phyloP scores from a whole-genome alignment of 2,888 invertebrate species.

The Galerucella calmariensis region DNA sequence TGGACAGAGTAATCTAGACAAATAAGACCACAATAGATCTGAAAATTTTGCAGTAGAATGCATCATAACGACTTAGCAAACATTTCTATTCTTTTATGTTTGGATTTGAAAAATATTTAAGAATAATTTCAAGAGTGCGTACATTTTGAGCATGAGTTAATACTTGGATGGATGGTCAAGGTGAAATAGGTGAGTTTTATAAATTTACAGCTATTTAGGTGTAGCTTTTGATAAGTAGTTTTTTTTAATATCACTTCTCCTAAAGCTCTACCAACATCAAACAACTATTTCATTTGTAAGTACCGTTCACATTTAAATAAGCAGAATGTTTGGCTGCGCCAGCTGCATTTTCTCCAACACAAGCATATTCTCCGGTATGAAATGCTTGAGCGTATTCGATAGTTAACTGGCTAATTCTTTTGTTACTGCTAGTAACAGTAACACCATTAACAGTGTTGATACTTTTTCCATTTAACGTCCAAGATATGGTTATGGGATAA shows the following conservation, averaged over 20 bases:
- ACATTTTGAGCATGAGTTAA: no score
- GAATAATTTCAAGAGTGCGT: no score
- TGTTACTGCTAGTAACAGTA: conserved; percentile 69
- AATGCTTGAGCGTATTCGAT: conserved; percentile 67
- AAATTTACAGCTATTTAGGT: no score
- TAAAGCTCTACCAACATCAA: not conserved
- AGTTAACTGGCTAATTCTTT: conserved; percentile 67
- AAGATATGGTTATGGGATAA: conserved; percentile 78
- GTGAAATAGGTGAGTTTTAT: no score
- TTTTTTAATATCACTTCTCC: not conserved
- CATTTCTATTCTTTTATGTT: no score
- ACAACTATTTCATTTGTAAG: conserved; percentile 34
- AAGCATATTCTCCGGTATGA: conserved; percentile 68
- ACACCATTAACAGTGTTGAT: conserved; percentile 68
- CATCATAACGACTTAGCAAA: no score
- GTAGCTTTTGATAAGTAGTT: no score
- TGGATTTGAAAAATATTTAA: no score
- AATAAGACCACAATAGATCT: no score
- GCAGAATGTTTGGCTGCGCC: conserved; percentile 74
- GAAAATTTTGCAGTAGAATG: no score
- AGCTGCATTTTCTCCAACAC: conserved; percentile 76
- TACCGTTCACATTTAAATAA: conserved; percentile 77
- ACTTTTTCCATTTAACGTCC: conserved; percentile 71
- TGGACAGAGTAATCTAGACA: no score
- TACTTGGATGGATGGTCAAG: no score